Evolutionary conservation across 2,113 vertebrate species (phyloP).

Genomic region (Maccullochella peelii): DNA sequence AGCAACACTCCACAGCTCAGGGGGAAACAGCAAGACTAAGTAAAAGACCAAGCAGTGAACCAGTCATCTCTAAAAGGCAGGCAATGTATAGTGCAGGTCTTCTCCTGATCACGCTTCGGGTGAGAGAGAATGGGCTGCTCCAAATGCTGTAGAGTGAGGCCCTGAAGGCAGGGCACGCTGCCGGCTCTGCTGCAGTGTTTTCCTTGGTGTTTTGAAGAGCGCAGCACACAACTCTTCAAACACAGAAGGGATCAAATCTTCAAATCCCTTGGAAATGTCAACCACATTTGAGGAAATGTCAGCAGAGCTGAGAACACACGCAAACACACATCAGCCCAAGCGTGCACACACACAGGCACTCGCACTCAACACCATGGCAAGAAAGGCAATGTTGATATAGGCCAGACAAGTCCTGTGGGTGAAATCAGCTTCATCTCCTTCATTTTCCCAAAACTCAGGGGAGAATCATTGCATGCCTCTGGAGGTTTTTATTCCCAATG

Average conservation of each 20-base stretch:
- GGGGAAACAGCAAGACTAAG: slow-evolving; percentile 66
- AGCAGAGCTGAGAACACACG: slow-evolving; percentile 67
- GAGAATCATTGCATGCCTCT: slow-evolving; percentile 39
- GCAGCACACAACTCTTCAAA: slow-evolving; percentile 72
- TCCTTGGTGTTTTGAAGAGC: slow-evolving; percentile 58
- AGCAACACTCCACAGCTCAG: slow-evolving; percentile 70
- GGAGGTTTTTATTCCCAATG: slow-evolving; percentile 48
- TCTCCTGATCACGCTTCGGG: slow-evolving; percentile 65
- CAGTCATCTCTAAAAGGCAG: slow-evolving; percentile 69
- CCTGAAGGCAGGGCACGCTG: slow-evolving; percentile 58
- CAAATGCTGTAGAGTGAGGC: slow-evolving; percentile 56
- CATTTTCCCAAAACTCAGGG: slow-evolving; percentile 47
- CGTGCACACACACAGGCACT: slow-evolving; percentile 28
- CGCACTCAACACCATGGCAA: slow-evolving; percentile 27
- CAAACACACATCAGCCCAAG: slow-evolving; percentile 43
- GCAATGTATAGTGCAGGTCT: slow-evolving; percentile 51
- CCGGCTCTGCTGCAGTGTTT: slow-evolving; percentile 41
- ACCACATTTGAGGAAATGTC: slow-evolving; percentile 81
- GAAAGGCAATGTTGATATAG: slow-evolving; percentile 61
- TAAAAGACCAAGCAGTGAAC: slow-evolving; percentile 71
- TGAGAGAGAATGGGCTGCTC: slow-evolving; percentile 53
- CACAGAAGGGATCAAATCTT: slow-evolving; percentile 79
- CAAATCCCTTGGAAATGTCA: slow-evolving; percentile 84
- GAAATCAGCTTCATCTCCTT: slow-evolving; percentile 50
- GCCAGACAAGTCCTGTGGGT: slow-evolving; percentile 63